Base-by-base conservation (phyloP, 1,140 invertebrate species). In the Colletes gigas region DNA sequence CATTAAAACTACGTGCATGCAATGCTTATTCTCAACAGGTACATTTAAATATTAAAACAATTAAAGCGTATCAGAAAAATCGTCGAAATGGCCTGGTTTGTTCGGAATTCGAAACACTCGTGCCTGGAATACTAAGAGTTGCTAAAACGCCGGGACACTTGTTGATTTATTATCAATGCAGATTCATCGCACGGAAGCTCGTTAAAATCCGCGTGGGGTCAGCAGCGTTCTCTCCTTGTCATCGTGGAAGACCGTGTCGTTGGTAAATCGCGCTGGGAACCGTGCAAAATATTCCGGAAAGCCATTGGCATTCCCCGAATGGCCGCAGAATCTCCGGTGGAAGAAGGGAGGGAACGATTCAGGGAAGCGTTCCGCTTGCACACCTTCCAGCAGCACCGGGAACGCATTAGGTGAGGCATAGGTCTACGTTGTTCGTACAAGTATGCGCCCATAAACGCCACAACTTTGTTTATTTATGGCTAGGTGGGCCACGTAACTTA, bases 391-490 rank as follows among this genome's bases (percentile, higher is more conserved):
- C 47, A 17, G 30, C 68, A 44, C 44, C 44, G 12, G 9, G 47
- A 62, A 72, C 57, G 68, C 83, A 82, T 57, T 52, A 39, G n/a
- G n/a, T 76, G 87, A 85, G 55, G 70, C 75, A 81, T 70, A 77
- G 72, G 65, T 71, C 80, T 72, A 65, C 85, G 79, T 89, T 84
- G 81, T 89, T 83, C 82, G 81, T 65, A 77, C 83, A 90, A 84
- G 86, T 88, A 89, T 86, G 88, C 82, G 81, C 75, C 80, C 88
- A 90, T 91, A 91, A 90, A 90, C 84, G 90, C 84, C 84, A 88
- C 85, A 89, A 90, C 82, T 91, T 91, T 88, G 73, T 81, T 91
- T 90, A 91, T 91, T 91, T 91, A 91, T 85, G 79, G 81, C 59
- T 44, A 69, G 73, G 55, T 62, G 66, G 75, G 78, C 79, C 78